These are phyloP conservation scores for Chaenodraco wilsoni DNA, from an alignment of 2,797 vertebrate species.

Conservation along the genomic window DNA sequence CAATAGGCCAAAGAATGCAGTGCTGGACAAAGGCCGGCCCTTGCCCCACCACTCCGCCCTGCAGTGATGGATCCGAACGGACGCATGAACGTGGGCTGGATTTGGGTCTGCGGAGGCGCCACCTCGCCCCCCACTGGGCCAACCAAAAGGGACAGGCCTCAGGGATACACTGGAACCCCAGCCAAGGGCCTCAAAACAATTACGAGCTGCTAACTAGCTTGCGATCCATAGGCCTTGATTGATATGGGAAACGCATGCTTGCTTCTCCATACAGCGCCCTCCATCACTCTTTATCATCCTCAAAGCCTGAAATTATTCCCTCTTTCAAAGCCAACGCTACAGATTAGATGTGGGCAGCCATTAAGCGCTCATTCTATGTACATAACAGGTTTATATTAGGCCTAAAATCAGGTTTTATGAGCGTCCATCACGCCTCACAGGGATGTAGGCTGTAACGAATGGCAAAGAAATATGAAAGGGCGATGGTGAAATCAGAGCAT, in stretches of 20 bases:
- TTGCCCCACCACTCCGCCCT: slow-evolving; percentile 77
- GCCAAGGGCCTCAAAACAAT: slow-evolving; percentile 90
- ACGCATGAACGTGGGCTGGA: slow-evolving; percentile 97
- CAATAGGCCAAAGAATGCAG: slow-evolving; percentile 95
- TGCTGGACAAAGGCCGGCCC: slow-evolving; percentile 90
- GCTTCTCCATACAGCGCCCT: slow-evolving; percentile 72
- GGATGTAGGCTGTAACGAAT: slow-evolving; percentile 71
- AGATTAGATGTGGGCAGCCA: slow-evolving; percentile 76
- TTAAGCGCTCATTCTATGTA: slow-evolving; percentile 81
- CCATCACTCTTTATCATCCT: slow-evolving; percentile 79
- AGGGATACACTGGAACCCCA: slow-evolving; percentile 81
- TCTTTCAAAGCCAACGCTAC: slow-evolving; percentile 71
- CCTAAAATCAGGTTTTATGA: slow-evolving; percentile 66
- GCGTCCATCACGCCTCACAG: slow-evolving; percentile 42
- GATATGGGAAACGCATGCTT: slow-evolving; percentile 95
- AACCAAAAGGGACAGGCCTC: slow-evolving; percentile 87
- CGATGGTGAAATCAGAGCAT: slow-evolving; percentile 65
- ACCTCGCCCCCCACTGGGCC: slow-evolving; percentile 89
- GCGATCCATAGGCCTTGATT: slow-evolving; percentile 92
- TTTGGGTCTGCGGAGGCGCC: slow-evolving; percentile 85
- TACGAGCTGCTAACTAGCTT: slow-evolving; percentile 91
- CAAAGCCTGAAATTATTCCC: slow-evolving; percentile 79
- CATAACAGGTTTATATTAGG: slow-evolving; percentile 81
- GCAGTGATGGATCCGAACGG: slow-evolving; percentile 97
- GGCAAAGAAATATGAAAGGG: slow-evolving; percentile 72